Conservation (phyloP, 2,797 vertebrate species). For the Brachyalestes nurse region DNA sequence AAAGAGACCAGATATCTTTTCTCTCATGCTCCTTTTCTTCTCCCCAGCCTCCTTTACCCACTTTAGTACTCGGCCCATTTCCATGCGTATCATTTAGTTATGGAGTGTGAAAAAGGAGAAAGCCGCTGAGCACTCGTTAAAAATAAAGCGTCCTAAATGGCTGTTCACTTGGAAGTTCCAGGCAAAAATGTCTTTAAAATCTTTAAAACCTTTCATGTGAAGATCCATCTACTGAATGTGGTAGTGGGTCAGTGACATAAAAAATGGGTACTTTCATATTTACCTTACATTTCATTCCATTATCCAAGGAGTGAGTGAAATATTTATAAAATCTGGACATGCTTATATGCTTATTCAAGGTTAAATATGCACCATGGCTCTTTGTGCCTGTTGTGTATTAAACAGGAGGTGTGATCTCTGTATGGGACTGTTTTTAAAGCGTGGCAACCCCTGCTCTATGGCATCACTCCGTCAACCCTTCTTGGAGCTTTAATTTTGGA, state of each 20-base stretch:
- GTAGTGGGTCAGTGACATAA: too few relatives aligned
- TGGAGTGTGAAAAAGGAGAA: neutral
- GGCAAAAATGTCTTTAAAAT: neutral
- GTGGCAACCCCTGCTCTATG: too few relatives aligned
- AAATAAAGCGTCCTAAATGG: neutral
- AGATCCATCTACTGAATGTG: too few relatives aligned
- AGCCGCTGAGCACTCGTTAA: neutral
- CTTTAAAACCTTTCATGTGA: neutral
- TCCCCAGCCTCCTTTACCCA: slow-evolving; percentile 6
- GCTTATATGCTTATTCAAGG: neutral
- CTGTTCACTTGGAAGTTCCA: neutral
- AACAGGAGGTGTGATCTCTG: too few relatives aligned
- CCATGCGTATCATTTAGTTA: slow-evolving; percentile 18
- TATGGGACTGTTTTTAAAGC: too few relatives aligned
- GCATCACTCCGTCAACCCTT: too few relatives aligned
- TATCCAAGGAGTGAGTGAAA: too few relatives aligned
- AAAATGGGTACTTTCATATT: too few relatives aligned
- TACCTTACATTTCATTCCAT: too few relatives aligned
- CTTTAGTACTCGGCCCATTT: neutral
- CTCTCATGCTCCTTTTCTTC: neutral
- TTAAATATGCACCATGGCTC: too few relatives aligned
- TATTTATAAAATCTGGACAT: neutral
- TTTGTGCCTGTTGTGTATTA: too few relatives aligned
- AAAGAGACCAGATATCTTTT: slow-evolving; percentile 20
- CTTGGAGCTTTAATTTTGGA: too few relatives aligned